Evolutionary conservation across 2,888 invertebrate species (phyloP).

Genomic region (Cosmia pyralina): DNA sequence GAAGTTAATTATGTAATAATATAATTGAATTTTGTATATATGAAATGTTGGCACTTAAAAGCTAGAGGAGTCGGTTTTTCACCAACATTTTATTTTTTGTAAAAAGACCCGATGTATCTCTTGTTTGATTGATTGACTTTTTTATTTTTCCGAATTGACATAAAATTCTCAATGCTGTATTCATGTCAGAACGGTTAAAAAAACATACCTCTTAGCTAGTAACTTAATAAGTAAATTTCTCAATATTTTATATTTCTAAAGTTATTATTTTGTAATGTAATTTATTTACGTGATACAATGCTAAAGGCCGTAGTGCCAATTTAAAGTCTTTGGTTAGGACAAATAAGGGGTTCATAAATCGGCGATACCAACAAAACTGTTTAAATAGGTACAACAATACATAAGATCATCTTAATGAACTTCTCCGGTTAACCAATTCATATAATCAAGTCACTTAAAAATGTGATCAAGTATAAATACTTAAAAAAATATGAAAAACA

Average conservation of each 20-base stretch:
- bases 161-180: slow-evolving; percentile 31
- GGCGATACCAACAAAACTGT: background rate
- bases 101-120: background rate
- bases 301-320: slow-evolving; percentile 44
- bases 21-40: slow-evolving; percentile 4
- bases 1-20: slow-evolving; percentile 14
- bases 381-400: background rate
- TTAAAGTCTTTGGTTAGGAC: slow-evolving; percentile 63
- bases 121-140: background rate
- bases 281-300: slow-evolving; percentile 58
- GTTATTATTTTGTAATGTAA: slow-evolving; percentile 35
- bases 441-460: slow-evolving; percentile 4
- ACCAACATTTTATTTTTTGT: background rate
- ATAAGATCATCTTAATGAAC: background rate
- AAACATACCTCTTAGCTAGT: slow-evolving; percentile 20
- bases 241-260: slow-evolving; percentile 38
- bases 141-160: slow-evolving; percentile 11
- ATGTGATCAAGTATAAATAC: too few species aligned
- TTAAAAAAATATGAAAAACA: slow-evolving; percentile 7
- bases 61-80: slow-evolving; percentile 15
- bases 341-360: slow-evolving; percentile 59
- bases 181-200: slow-evolving; percentile 41
- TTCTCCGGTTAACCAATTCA: background rate
- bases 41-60: slow-evolving; percentile 6
- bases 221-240: slow-evolving; percentile 28